phyloP scores from a whole-genome alignment of 2,113 vertebrate species.

The Morphnarchus princeps region DNA sequence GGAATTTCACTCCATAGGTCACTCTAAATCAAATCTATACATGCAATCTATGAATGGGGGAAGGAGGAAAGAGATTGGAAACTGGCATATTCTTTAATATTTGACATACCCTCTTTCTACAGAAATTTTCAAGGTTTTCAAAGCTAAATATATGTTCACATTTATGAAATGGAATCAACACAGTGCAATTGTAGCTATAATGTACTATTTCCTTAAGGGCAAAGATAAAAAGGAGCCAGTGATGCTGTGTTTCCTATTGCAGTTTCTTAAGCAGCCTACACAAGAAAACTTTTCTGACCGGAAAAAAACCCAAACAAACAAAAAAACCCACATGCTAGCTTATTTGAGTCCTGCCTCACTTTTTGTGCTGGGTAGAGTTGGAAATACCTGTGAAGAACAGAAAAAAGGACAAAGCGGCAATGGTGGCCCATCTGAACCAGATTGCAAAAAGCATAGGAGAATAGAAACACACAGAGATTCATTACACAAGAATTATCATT shows the following conservation, averaged over 20 bases:
- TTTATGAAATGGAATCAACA: neutral
- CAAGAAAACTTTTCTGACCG: neutral
- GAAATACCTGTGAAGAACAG: neutral
- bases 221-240: neutral
- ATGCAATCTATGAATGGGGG: neutral
- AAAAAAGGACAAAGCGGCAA: neutral
- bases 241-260: neutral
- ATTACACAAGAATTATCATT: neutral
- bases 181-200: neutral
- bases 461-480: neutral
- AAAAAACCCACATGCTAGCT: neutral
- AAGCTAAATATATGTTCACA: neutral
- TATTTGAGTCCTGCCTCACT: neutral
- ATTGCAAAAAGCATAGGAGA: neutral
- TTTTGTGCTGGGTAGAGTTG: neutral
- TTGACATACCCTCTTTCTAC: neutral
- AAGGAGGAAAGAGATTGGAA: neutral
- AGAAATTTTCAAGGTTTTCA: neutral
- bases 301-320: neutral
- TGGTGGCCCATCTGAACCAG: neutral
- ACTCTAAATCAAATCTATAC: neutral
- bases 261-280: neutral
- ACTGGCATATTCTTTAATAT: neutral
- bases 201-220: neutral
- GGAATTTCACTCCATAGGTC: neutral